These are phyloP conservation scores for Porites lobata DNA, from an alignment of 92 coral and sea anemone species.

Conservation along the genomic window DNA sequence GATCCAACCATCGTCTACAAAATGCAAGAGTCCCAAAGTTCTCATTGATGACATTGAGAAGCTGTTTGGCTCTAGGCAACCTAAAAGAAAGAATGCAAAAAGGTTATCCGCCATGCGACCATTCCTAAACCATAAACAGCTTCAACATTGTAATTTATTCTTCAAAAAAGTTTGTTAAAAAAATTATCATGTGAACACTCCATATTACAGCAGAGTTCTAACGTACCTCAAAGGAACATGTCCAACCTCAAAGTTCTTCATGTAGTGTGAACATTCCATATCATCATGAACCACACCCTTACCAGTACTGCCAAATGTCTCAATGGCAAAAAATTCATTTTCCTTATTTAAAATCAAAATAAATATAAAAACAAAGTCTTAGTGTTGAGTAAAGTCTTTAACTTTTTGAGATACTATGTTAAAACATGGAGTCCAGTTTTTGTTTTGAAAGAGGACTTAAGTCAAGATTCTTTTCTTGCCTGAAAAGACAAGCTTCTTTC, in stretches of 20 bases:
- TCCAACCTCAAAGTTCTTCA: conserved; percentile 98
- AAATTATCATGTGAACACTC: too few relatives aligned
- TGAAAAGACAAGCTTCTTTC: too few relatives aligned
- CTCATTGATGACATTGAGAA: conserved; percentile 94
- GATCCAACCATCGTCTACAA: conserved; percentile 96
- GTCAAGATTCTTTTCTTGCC: too few relatives aligned
- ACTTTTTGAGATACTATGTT: too few relatives aligned
- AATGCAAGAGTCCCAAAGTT: conserved; percentile 98
- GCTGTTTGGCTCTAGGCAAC: conserved; percentile 93
- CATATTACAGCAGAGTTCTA: neutral
- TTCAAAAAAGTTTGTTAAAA: too few relatives aligned
- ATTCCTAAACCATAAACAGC: too few relatives aligned
- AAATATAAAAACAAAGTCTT: too few relatives aligned
- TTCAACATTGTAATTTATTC: too few relatives aligned
- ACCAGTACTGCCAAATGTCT: conserved; percentile 98
- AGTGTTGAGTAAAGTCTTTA: too few relatives aligned
- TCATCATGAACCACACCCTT: conserved; percentile 96
- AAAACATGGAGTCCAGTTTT: too few relatives aligned
- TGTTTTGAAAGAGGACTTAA: too few relatives aligned
- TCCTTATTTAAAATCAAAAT: conserved; percentile 78
- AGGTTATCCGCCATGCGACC: neutral
- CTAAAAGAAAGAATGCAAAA: conserved; percentile 49
- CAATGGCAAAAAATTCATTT: conserved; percentile 96
- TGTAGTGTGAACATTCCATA: conserved; percentile 97
- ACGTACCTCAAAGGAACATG: conserved; percentile 91